Evolutionary conservation across 2,113 vertebrate species (phyloP).

Genomic region (Stigmatopora argus): DNA sequence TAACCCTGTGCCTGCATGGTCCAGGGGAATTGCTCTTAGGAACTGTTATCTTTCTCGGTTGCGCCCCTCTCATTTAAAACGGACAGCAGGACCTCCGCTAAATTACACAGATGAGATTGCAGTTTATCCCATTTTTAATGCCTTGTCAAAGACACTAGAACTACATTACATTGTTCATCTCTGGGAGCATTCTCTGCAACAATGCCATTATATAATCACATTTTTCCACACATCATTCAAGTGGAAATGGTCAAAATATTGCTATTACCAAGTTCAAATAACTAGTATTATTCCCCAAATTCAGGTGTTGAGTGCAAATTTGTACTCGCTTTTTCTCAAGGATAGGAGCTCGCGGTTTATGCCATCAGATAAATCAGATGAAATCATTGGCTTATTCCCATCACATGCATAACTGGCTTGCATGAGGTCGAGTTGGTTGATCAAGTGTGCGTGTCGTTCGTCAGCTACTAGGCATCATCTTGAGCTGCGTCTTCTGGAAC

Average conservation of each 20-base stretch:
- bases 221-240: background rate
- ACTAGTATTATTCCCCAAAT: background rate
- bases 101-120: background rate
- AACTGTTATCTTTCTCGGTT: background rate
- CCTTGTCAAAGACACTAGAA: background rate
- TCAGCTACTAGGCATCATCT: constrained; percentile 76
- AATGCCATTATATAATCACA: background rate
- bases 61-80: background rate
- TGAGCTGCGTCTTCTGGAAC: constrained; percentile 83
- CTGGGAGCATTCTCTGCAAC: background rate
- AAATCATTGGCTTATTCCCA: too few species aligned
- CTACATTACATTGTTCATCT: background rate
- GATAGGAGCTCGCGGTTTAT: too few species aligned
- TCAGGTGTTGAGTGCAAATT: too few species aligned
- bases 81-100: background rate
- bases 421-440: background rate
- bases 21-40: background rate
- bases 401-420: too few species aligned
- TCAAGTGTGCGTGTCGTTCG: background rate
- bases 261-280: background rate
- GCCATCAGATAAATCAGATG: too few species aligned
- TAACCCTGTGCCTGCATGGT: background rate
- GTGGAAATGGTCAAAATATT: background rate
- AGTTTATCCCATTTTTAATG: constrained; percentile 1
- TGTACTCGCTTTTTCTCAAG: too few species aligned